These are phyloP conservation scores for Polypterus senegalus DNA, from an alignment of 2,113 vertebrate species.

Conservation along the genomic window DNA sequence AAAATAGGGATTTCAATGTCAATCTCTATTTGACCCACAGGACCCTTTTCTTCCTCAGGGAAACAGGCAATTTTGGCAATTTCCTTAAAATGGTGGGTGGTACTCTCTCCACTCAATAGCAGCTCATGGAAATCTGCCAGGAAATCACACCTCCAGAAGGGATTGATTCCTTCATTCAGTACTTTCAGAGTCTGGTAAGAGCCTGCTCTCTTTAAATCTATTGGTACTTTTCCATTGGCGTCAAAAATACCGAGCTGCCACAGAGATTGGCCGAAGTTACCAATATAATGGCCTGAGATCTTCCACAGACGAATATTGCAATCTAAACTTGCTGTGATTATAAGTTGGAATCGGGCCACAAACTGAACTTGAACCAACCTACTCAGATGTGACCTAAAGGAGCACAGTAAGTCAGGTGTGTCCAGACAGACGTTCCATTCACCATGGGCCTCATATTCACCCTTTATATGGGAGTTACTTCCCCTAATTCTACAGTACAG, in stretches of 20 bases:
- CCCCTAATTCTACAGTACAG: constrained; percentile 14
- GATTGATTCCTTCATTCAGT: background rate
- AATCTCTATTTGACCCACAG: no score
- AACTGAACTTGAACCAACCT: constrained; percentile 25
- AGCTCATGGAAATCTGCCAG: no score
- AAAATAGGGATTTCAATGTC: no score
- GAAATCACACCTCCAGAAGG: constrained; percentile 21
- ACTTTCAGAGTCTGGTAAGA: constrained; percentile 8
- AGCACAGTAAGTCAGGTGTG: constrained; percentile 31
- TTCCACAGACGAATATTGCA: constrained; percentile 29
- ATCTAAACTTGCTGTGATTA: constrained; percentile 31
- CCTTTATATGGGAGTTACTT: background rate
- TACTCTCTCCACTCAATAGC: no score
- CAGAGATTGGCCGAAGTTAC: constrained; percentile 15
- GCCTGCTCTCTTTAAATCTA: constrained; percentile 8
- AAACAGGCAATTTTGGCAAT: no score
- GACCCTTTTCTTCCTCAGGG: no score
- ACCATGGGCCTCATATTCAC: constrained; percentile 4
- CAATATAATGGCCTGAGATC: constrained; percentile 25
- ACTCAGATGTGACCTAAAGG: constrained; percentile 34
- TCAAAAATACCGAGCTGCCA: constrained; percentile 6
- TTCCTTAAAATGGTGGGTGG: no score
- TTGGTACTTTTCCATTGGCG: constrained; percentile 2
- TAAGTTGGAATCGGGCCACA: constrained; percentile 26
- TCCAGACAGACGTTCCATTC: constrained; percentile 30